phyloP scores from a whole-genome alignment of 2,113 vertebrate species.

The Crotalus horridus region DNA sequence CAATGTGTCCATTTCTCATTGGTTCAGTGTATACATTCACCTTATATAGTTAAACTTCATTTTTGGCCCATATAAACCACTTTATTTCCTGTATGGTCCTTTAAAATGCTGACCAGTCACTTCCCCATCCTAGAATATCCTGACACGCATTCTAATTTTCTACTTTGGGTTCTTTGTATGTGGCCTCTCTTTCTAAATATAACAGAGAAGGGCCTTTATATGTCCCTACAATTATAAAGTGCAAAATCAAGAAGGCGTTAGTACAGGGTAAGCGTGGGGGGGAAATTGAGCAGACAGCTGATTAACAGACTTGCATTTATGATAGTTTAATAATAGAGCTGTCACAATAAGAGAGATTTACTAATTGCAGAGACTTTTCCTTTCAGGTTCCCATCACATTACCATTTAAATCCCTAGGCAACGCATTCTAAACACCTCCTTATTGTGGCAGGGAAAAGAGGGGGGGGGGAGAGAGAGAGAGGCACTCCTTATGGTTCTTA shows the following conservation, averaged over 20 bases:
- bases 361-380: slow-evolving; percentile 68
- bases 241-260: slow-evolving; percentile 16
- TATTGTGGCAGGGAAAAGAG: slow-evolving; percentile 29
- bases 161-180: not conserved
- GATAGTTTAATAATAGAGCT: slow-evolving; percentile 72
- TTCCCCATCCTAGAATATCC: not conserved
- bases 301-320: slow-evolving; percentile 66
- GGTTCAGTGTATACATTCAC: not conserved
- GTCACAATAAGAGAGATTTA: slow-evolving; percentile 70
- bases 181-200: not conserved
- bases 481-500: slow-evolving; percentile 21
- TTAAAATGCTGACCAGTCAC: not conserved
- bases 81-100: not conserved
- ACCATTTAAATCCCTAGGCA: slow-evolving; percentile 55
- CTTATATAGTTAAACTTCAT: not conserved
- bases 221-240: not conserved
- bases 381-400: slow-evolving; percentile 62
- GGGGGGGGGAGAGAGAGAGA: slow-evolving; percentile 18
- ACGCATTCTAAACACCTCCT: slow-evolving; percentile 30
- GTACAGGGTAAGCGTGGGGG: slow-evolving; percentile 44
- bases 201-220: not conserved
- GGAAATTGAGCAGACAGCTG: slow-evolving; percentile 57
- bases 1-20: not conserved
- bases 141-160: not conserved
- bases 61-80: not conserved